Evolutionary conservation across 2,888 invertebrate species (phyloP), one percentile per base, ranked within the genome.

Genomic region (Synergus laeviventris): DNA sequence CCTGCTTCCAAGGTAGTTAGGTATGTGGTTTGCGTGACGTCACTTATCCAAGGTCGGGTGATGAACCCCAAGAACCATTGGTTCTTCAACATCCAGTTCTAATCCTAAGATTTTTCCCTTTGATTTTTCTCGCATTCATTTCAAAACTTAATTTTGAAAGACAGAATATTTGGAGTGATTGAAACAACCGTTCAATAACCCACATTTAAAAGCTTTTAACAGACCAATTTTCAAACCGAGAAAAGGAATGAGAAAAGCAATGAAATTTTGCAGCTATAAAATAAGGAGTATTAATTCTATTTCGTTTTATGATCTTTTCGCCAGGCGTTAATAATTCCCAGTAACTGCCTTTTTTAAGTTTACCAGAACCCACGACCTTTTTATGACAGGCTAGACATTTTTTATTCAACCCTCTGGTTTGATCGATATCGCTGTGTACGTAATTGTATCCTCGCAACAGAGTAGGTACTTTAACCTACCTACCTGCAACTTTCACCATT

Each of bases 1-100:
- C 80, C 78, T 79, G 83, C 83, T 86, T 82, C 82, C 84, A 84
- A 86, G 86, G 85, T 84, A 83, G 86, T 84, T 85, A 81, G 84
- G 84, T 85, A 86, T 86, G 85, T 86, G 86, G 80, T 83, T 86
- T 80, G 84, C 84, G 86, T 88, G 87, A 88, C 87, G 88, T 87
- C 87, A 87, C 84, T 85, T 83, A 86, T 83, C 83, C 88, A 89
- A 90, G 90, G 89, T 88, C 89, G 88, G 85, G 82, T 88, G 86
- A 88, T 86, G 87, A 87, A 86, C 88, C 84, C 84, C 81, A 59
- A 36, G 76, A 80, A 75, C 77, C 62, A 77, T 78, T 75, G 80
- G 42, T 74, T 76, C 73, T 74, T 21, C 75, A 70, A n/a, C 49
- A 49, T 49, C 49, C 70, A 42, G n/a, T 70, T 24, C 31, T n/a